Base-by-base conservation (phyloP, 1,140 invertebrate genomes). In the Penaeus chinensis region DNA sequence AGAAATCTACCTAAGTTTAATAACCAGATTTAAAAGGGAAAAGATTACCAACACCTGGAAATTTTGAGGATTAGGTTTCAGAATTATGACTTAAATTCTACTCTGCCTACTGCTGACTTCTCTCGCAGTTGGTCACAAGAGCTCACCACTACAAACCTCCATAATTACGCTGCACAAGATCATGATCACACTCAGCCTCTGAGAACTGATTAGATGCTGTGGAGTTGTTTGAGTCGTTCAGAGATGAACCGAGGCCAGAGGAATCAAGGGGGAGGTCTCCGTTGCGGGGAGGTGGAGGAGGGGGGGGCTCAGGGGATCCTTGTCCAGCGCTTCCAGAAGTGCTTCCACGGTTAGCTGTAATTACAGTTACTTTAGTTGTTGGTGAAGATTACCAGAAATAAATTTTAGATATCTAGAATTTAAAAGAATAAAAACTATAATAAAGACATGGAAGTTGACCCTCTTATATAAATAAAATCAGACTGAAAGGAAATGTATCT, bases 171-270 rank as follows among this genome's bases (percentile, higher is more conserved):
- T 94, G 95, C 91, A 95, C 94, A 91, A 95, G 92, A 92, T 96
- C 95, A 89, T 95, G 95, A 93, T 97, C 97, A 92, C 96, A 97
- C 92, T 97, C 96, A 91, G 96, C 96, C 93, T 98, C 97, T 91
- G 96, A 97, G 92, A 97, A 96, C 93, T 98, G 96, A 93, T 97
- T 97, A 92, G 96, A 96, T 93, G 97, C 97, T 91, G 84, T 82
- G 54, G 88, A 89, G 81, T 89, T 89, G 82, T 89, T 89, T 22
- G 89, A 90, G 85, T 90, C 89, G 32, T 90, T 90, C 66, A 90
- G 69, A 32, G 82, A 88, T 13, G 87, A 88, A 22, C 74, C 87
- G 11, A 88, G 87, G 20, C 82, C 87, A 32, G 87, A 84, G 74
- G 87, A 84, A 27, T 88, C 84, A 42, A 81, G 82, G 20, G 85